phyloP scores from a whole-genome alignment of 2,113 vertebrate species.

The Sclerurus mexicanus region DNA sequence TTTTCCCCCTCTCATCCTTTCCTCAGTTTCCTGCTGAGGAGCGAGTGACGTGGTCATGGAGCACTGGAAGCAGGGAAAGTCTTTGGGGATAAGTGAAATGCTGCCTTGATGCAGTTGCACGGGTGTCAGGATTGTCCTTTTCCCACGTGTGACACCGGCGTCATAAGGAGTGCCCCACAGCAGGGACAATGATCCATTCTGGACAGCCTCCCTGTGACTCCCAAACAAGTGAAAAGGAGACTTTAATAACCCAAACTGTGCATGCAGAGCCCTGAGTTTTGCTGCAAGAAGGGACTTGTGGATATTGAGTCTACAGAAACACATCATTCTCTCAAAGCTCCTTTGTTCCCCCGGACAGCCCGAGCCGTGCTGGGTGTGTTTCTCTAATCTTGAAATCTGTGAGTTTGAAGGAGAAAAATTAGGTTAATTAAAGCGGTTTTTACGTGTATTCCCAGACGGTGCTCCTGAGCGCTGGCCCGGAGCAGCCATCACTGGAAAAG shows the following conservation, averaged over 20 bases:
- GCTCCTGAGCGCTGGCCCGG: not conserved
- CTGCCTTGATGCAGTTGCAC: not conserved
- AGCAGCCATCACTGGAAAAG: not conserved
- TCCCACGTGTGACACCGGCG: not conserved
- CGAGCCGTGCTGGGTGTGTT: slow-evolving; percentile 15
- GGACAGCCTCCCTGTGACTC: not conserved
- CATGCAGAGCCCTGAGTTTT: not conserved
- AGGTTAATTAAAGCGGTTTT: slow-evolving; percentile 10
- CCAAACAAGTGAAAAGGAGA: not conserved
- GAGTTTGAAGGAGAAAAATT: slow-evolving; percentile 18
- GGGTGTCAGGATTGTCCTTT: not conserved
- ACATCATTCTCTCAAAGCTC: not conserved
- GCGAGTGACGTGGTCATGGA: accelerated
- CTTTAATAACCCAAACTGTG: not conserved
- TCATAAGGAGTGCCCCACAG: not conserved
- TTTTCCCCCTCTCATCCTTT: not conserved
- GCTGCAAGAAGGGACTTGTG: slow-evolving; percentile 50
- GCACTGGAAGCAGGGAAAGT: not conserved
- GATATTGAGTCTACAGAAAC: not conserved
- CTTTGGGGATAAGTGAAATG: not conserved
- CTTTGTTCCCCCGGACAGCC: slow-evolving; percentile 4
- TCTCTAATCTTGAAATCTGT: slow-evolving; percentile 37
- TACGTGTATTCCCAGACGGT: accelerated
- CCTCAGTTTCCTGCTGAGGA: not conserved
- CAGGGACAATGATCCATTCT: not conserved